Evolutionary conservation across 1,140 invertebrate genomes (phyloP).

Genomic region (Procambarus clarkii): DNA sequence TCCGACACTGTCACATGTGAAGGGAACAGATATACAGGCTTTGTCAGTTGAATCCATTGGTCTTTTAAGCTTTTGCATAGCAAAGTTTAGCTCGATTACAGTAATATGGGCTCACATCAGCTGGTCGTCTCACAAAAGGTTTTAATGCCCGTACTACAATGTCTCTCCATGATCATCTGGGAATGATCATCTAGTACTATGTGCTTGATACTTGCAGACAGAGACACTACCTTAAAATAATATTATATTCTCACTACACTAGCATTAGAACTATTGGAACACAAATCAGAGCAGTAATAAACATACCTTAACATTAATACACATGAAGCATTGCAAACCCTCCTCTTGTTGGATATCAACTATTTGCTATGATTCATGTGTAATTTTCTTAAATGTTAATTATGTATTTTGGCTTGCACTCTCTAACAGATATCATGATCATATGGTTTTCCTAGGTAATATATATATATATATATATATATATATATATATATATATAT

Average conservation of each 20-base stretch:
- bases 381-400: constrained; percentile 26
- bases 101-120: constrained; percentile 38
- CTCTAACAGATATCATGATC: constrained; percentile 27
- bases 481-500: too few species aligned
- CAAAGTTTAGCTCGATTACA: background rate
- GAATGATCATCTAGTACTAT: constrained; percentile 23
- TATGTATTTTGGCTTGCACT: constrained; percentile 33
- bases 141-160: constrained; percentile 6
- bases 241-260: constrained; percentile 43
- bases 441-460: background rate
- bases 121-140: constrained; percentile 43
- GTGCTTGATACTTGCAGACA: constrained; percentile 13
- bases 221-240: constrained; percentile 51
- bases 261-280: constrained; percentile 48
- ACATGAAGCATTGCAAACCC: constrained; percentile 67
- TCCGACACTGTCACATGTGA: constrained; percentile 61
- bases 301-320: constrained; percentile 65
- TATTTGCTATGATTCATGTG: constrained; percentile 68
- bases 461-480: background rate
- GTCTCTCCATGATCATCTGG: constrained; percentile 10
- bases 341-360: constrained; percentile 29
- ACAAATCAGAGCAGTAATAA: constrained; percentile 64
- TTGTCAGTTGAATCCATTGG: constrained; percentile 22
- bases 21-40: constrained; percentile 38
- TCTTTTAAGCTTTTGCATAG: background rate